Conservation (phyloP, 2,113 vertebrate genomes). For the Arizona elegans region DNA sequence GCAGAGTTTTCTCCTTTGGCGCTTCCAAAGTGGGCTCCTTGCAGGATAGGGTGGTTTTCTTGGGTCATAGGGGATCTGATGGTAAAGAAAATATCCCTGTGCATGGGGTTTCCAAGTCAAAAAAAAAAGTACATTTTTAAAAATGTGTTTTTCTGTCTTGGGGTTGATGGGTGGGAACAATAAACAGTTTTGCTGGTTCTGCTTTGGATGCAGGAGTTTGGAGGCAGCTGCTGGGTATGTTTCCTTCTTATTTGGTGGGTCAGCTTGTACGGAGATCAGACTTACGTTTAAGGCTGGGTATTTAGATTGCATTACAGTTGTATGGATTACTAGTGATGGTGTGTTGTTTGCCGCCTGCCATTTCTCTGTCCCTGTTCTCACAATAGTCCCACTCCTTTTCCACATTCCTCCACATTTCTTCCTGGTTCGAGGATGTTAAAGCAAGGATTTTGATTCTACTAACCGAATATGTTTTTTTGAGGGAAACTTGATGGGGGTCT, state of each 20-base stretch:
- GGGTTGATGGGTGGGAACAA: background rate
- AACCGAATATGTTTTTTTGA: background rate
- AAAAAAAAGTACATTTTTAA: background rate
- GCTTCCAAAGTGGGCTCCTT: background rate
- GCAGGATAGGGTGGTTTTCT: background rate
- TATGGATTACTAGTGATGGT: background rate
- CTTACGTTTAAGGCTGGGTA: background rate
- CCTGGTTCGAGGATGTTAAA: background rate
- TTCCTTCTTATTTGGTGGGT: background rate
- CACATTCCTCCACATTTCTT: accelerated
- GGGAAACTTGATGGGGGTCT: background rate
- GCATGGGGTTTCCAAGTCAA: background rate
- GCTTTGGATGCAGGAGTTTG: background rate
- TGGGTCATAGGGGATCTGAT: background rate
- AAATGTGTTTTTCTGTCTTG: background rate
- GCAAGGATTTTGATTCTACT: background rate
- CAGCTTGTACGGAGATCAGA: background rate
- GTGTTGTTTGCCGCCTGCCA: too few relatives aligned
- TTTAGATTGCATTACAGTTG: background rate
- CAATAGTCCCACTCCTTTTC: background rate
- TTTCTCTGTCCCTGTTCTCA: background rate
- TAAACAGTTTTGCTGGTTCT: conserved; percentile 2
- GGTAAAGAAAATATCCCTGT: background rate
- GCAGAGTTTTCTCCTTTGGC: background rate
- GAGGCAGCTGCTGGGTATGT: background rate